Percentiles rank a stretch among this genome's conserved stretches.
Conservation (phyloP, 2,888 invertebrate species). For the Nectonema munidae region DNA sequence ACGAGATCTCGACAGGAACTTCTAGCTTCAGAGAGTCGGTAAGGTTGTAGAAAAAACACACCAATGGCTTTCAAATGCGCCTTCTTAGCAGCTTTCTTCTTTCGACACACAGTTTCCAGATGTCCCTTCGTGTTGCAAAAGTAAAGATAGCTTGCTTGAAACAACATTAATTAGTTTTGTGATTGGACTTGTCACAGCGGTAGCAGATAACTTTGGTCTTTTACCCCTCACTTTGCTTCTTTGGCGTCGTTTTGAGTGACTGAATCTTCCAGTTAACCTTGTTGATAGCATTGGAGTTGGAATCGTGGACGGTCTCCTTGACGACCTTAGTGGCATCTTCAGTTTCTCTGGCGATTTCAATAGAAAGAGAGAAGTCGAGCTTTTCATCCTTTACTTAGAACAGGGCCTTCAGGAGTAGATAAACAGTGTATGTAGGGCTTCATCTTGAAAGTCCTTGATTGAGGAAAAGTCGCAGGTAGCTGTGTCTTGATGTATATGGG, state of each 20-base stretch:
- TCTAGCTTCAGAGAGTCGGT: constrained; percentile 13
- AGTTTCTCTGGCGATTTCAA: constrained; percentile 17
- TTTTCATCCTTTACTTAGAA: constrained; percentile 17
- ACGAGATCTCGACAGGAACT: constrained; percentile 14
- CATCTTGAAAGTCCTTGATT: constrained; percentile 17
- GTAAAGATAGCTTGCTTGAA: too few species aligned
- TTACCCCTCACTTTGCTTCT: too few species aligned
- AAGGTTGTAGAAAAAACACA: not conserved
- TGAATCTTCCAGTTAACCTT: constrained; percentile 16
- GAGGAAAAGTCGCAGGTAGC: too few species aligned
- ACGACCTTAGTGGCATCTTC: constrained; percentile 17
- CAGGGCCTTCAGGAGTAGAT: constrained; percentile 17
- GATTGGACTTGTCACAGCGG: not conserved
- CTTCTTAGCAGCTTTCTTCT: too few species aligned
- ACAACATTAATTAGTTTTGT: too few species aligned
- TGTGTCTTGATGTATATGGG: constrained; percentile 17
- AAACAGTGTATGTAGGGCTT: constrained; percentile 17
- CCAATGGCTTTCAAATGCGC: too few species aligned
- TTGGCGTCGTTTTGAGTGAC: too few species aligned
- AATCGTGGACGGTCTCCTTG: constrained; percentile 17
- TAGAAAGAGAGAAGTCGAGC: constrained; percentile 15
- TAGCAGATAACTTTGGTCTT: too few species aligned
- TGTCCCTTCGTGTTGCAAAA: too few species aligned
- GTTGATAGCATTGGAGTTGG: constrained; percentile 15
- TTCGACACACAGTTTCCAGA: too few species aligned